Evolutionary conservation across 2,797 vertebrate genomes (phyloP), one percentile per base, ranked within the genome.

Genomic region (Hypotaenidia philippensis): DNA sequence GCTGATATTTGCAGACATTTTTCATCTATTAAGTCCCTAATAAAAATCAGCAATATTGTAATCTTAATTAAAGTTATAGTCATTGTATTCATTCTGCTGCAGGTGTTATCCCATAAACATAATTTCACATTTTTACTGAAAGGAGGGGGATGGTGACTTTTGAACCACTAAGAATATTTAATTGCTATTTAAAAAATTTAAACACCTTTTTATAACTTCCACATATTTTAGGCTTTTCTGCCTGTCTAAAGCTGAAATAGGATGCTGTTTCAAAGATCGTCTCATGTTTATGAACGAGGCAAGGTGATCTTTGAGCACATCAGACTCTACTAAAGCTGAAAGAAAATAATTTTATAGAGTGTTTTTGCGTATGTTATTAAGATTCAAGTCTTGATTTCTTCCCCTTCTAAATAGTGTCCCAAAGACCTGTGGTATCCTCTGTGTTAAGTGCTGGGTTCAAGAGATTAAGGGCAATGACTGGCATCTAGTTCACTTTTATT

Each of bases 381-480:
- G 96, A 98, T 98, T 98, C 97, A 98, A 87, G 77, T 81, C 96
- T 97, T 96, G 95, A 97, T 98, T 98, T 94, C 93, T 88, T 88
- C 74, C 72, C 57, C 87, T 95, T 95, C 94, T 97, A 96, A 98
- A 97, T 95, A 96, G 89, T 94, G 74, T 97, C 97, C 96, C 96
- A 93, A 96, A 98, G 98, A 98, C 97, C 96, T 97, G 79, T 95
- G 94, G 77, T 97, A 97, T 98, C 96, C 96, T 96, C 96, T 96
- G 94, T 97, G 97, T 98, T 97, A 98, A 98, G 98, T 98, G 96
- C 92, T 0, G 95, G 76, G 97, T 98, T 98, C 98, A 98, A 98
- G 97, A 98, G 99, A 99, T 99, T 98, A 98, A 98, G 98, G 98
- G 98, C 98, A 97, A 97, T 98, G 98, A 98, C 96, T 97, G 97